phyloP scores from a whole-genome alignment of 2,113 vertebrate species.

The Eptesicus fuscus region DNA sequence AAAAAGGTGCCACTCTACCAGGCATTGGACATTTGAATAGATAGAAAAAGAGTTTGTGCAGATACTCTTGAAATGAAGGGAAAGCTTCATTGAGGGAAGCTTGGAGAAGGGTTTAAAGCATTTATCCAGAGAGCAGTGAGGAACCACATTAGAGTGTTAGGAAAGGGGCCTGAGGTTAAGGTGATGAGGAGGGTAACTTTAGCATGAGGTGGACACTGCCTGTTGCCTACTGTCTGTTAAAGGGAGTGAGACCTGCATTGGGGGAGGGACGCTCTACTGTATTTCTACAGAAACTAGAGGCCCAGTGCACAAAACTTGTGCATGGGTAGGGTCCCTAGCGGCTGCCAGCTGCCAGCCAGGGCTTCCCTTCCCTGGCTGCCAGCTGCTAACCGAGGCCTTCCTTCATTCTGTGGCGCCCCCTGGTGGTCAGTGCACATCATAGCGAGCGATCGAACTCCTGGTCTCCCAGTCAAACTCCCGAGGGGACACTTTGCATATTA shows the following conservation, averaged over 20 bases:
- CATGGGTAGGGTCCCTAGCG: too few species aligned
- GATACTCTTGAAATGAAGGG: not conserved
- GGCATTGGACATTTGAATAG: not conserved
- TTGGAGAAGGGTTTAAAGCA: not conserved
- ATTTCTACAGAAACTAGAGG: not conserved
- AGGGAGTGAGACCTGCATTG: not conserved
- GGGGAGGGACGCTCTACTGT: not conserved
- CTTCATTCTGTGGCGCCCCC: too few species aligned
- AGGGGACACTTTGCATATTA: too few species aligned
- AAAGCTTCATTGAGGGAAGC: not conserved
- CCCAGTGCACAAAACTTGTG: too few species aligned
- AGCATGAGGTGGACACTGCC: not conserved
- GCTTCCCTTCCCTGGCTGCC: too few species aligned
- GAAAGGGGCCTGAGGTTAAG: not conserved
- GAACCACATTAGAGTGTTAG: not conserved
- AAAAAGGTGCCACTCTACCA: not conserved
- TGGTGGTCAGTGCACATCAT: too few species aligned
- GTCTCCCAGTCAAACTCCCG: too few species aligned
- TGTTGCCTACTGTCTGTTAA: not conserved
- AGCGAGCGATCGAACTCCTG: too few species aligned
- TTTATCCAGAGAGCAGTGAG: not conserved
- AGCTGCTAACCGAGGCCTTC: too few species aligned
- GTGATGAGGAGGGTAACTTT: not conserved
- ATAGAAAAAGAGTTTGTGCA: not conserved
- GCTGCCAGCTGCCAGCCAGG: too few species aligned